A percentile compares a stretch with the other conserved stretches of the same genome.
Conservation (phyloP, 2,888 invertebrate species). For the Cephus pygmeus region DNA sequence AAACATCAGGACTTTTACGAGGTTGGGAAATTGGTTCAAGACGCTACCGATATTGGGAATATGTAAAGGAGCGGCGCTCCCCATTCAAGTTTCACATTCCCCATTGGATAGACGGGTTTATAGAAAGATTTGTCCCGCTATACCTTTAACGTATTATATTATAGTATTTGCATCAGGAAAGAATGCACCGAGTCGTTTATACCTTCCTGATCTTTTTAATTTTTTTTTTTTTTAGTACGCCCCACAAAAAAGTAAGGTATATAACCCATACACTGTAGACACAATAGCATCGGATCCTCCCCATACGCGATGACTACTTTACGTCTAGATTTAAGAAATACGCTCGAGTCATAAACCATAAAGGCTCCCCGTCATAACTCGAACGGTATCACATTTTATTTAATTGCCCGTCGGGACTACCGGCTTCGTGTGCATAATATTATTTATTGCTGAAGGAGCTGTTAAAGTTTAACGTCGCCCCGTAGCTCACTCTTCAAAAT, state of each 20-base stretch:
- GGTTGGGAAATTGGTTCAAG: constrained; percentile 60
- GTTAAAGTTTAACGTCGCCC: constrained; percentile 61
- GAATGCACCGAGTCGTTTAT: background rate
- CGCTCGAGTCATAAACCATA: constrained; percentile 62
- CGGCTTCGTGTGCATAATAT: constrained; percentile 61
- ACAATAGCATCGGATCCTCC: background rate
- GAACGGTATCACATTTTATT: constrained; percentile 65
- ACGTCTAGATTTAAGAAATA: constrained; percentile 63
- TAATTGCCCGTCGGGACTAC: constrained; percentile 59
- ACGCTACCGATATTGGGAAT: constrained; percentile 36
- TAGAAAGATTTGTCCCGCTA: background rate
- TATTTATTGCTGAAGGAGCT: constrained; percentile 65
- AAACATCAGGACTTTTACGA: constrained; percentile 61
- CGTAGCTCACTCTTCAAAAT: constrained; percentile 56
- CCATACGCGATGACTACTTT: constrained; percentile 47
- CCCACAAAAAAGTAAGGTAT: background rate
- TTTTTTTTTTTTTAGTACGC: background rate
- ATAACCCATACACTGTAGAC: background rate
- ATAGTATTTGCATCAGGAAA: background rate
- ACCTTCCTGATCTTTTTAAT: background rate
- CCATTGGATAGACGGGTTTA: background rate
- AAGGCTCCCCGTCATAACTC: constrained; percentile 65
- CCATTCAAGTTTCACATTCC: background rate
- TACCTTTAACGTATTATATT: background rate
- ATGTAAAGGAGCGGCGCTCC: background rate